Evolutionary conservation across 2,797 vertebrate species (phyloP), one percentile per base, ranked within the genome.

Genomic region (Sus cebifrons): DNA sequence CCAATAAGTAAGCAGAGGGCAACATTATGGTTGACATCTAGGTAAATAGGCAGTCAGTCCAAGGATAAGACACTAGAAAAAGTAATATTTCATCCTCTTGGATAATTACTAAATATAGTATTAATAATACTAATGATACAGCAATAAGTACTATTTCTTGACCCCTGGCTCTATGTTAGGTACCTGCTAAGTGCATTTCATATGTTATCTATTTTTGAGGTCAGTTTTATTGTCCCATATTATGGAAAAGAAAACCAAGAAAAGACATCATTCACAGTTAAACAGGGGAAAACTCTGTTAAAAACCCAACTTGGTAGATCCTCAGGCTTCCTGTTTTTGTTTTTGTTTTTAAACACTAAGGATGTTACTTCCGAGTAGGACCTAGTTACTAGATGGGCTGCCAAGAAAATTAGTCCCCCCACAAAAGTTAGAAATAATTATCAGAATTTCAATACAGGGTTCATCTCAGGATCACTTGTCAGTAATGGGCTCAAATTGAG

Each of bases 91-190:
- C 9, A 64, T 74, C 70, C 23, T 82, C 14, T 32, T 68, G 49
- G 17, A 65, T 62, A 64, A 85, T 49, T 56, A 82, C 17, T 86
- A 88, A 89, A 40, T 95, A 60, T n/a, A 77, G 32, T 81, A 49
- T 21, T n/a, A 94, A 78, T 74, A 20, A 81, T 32, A 32, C 52
- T 82, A 78, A 78, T 14, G 68, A 62, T 86, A 56, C 32, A 64
- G 25, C 3, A 93, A 9, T 68, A 87, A 56, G 14, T 89, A 78
- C 18, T 70, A 84, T 73, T 95, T 90, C 60, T 70, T 81, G 15
- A 86, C 36, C 74, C 32, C 58, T 89, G 25, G 20, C 40, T 85
- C 49, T 54, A 62, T 83, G 70, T 44, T 73, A 60, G 52, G 23
- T 49, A 54, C 17, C 32, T 78, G 16, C 67, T 58, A 58, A 25